phyloP scores from a whole-genome alignment of 2,888 invertebrate species.

The Mythimna pallens region DNA sequence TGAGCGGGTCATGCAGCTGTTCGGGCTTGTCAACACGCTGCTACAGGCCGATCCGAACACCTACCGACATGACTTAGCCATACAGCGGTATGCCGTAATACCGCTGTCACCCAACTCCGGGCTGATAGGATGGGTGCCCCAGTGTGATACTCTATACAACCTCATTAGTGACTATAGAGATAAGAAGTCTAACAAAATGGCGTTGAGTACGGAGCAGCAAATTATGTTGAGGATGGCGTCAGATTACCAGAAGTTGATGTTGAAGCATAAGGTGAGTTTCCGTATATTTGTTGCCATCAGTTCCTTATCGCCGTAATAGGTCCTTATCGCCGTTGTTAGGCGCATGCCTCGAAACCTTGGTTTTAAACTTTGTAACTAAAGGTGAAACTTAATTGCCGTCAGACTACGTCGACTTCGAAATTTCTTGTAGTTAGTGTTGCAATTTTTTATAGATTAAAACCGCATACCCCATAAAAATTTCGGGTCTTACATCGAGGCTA shows the following conservation, averaged over 20 bases:
- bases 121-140: constrained; percentile 99
- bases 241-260: constrained; percentile 98
- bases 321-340: no score
- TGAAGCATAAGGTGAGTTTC: constrained; percentile 97
- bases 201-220: constrained; percentile 98
- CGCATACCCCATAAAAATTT: no score
- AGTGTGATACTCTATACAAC: constrained; percentile 99
- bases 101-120: constrained; percentile 99
- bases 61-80: constrained; percentile 95
- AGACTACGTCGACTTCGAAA: background rate
- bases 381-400: background rate
- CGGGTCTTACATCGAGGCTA: no score
- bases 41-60: constrained; percentile 98
- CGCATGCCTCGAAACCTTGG: no score
- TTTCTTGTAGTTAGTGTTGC: background rate
- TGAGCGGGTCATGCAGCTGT: constrained; percentile 99
- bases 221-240: constrained; percentile 99
- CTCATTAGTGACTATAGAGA: constrained; percentile 99
- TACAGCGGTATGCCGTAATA: constrained; percentile 98
- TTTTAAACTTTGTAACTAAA: no score
- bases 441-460: no score
- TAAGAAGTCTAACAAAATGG: constrained; percentile 96
- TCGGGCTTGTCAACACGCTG: constrained; percentile 98
- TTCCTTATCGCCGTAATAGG: background rate
- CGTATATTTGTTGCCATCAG: background rate